Evolutionary conservation across 2,888 invertebrate genomes (phyloP).

Genomic region (Augochlorella aurata): DNA sequence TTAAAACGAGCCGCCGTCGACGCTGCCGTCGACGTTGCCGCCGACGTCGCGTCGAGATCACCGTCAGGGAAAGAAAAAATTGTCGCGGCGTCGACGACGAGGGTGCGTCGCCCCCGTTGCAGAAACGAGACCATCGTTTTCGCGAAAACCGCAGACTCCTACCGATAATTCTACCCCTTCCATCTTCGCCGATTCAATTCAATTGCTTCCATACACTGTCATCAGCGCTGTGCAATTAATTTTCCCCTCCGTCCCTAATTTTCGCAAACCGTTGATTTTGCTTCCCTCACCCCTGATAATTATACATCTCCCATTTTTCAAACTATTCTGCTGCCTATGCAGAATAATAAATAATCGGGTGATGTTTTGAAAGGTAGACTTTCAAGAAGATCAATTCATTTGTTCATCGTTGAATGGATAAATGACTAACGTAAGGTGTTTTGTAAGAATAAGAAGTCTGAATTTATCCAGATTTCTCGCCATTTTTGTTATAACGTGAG

Average conservation of each 20-base stretch:
- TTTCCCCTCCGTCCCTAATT: not conserved
- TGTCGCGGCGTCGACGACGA: constrained; percentile 40
- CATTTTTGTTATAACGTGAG: too few species aligned
- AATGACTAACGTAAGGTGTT: too few species aligned
- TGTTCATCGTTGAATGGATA: too few species aligned
- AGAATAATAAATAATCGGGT: too few species aligned
- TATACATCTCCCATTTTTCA: too few species aligned
- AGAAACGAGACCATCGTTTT: not conserved
- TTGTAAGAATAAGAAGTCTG: too few species aligned
- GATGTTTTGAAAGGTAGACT: too few species aligned
- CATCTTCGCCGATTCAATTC: not conserved
- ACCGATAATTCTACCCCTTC: not conserved
- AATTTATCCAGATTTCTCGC: too few species aligned
- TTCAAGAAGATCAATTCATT: too few species aligned
- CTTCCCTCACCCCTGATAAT: too few species aligned
- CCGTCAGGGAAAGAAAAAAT: constrained; percentile 42
- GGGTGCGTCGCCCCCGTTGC: constrained; percentile 43
- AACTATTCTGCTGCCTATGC: too few species aligned
- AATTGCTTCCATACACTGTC: not conserved
- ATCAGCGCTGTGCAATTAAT: not conserved
- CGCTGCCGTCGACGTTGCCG: not conserved
- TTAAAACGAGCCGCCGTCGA: constrained; percentile 54
- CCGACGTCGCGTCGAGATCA: constrained; percentile 36
- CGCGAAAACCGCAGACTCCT: constrained; percentile 9
- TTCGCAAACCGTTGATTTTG: not conserved